These are phyloP conservation scores for Thymelicus lineola DNA, from an alignment of 2,888 invertebrate genomes.

Conservation along the genomic window DNA sequence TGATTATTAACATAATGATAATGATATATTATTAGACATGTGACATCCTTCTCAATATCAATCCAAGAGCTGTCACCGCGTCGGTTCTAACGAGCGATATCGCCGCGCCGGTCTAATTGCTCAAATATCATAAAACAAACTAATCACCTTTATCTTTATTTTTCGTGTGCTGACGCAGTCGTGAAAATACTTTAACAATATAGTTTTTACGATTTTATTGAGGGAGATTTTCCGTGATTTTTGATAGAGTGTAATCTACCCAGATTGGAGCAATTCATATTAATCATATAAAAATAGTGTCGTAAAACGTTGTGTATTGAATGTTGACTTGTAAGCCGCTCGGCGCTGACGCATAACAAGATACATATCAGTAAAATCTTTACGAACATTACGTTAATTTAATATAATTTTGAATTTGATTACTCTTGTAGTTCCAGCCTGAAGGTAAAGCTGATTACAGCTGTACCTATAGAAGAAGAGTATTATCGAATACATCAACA, in stretches of 20 bases:
- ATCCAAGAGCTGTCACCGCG: slow-evolving; percentile 8
- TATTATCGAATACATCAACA: too few species aligned
- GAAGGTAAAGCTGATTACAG: too few species aligned
- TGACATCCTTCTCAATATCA: slow-evolving; percentile 18
- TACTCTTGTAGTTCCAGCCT: too few species aligned
- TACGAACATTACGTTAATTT: too few species aligned
- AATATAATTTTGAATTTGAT: too few species aligned
- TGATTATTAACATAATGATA: too few species aligned
- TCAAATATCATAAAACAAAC: slow-evolving; percentile 54
- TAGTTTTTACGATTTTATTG: slow-evolving; percentile 10
- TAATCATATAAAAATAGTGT: neutral
- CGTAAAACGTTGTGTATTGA: neutral
- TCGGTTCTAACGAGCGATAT: slow-evolving; percentile 28
- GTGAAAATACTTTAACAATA: slow-evolving; percentile 14
- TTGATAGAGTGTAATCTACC: slow-evolving; percentile 11
- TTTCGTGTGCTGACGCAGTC: slow-evolving; percentile 38
- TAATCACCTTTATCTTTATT: slow-evolving; percentile 49
- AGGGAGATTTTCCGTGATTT: slow-evolving; percentile 29
- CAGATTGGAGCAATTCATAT: slow-evolving; percentile 4
- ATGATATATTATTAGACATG: neutral
- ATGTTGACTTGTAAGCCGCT: neutral
- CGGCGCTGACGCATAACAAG: too few species aligned
- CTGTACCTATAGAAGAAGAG: too few species aligned
- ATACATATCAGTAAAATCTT: too few species aligned
- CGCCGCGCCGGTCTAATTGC: slow-evolving; percentile 44